Evolutionary conservation across 2,113 vertebrate species (phyloP), one percentile per base, ranked within the genome.

Genomic region (Cichladusa arquata): DNA sequence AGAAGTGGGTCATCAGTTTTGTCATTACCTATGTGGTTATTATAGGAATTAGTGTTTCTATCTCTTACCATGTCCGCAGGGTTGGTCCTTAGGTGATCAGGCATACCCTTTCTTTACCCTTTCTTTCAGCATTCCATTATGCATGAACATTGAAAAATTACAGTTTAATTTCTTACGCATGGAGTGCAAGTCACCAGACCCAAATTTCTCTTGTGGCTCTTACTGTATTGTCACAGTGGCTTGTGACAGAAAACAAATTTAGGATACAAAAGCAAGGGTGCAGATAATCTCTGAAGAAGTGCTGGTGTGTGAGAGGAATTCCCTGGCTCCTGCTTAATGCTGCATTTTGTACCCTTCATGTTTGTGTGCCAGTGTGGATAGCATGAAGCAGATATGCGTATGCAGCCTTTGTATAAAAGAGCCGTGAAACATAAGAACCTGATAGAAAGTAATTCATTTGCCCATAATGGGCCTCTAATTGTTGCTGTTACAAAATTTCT

Each of bases 401-500:
- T 73, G 42, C 58, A 67, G 91, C 61, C 44, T 93, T 93, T 5
- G 2, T 87, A 9, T 28, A 47, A 47, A 85, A 94, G 48, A 86
- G 56, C 44, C 1, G 9, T 38, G 62, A 74, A 70, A 54, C 33
- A 5, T 53, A 94, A 65, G 86, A 93, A 95, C 53, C 29, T 74
- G 65, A 54, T 73, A 61, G 62, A 84, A 86, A 73, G 70, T 67
- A 84, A 88, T 93, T 95, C 22, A 58, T 96, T 96, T 94, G 91
- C 70, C 56, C 11, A 2, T 91, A 97, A 95, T 95, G 77, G 93
- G 69, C 34, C 78, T 90, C 47, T 88, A 93, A 94, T 95, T 94
- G 91, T 86, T 92, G 85, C 94, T 96, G 14, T 94, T 96, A 82
- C 54, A 88, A 64, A 90, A 81, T 88, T 96, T 96, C 71, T 77